Base-by-base conservation (phyloP, 2,797 vertebrate species). In the Pseudopleuronectes americanus region DNA sequence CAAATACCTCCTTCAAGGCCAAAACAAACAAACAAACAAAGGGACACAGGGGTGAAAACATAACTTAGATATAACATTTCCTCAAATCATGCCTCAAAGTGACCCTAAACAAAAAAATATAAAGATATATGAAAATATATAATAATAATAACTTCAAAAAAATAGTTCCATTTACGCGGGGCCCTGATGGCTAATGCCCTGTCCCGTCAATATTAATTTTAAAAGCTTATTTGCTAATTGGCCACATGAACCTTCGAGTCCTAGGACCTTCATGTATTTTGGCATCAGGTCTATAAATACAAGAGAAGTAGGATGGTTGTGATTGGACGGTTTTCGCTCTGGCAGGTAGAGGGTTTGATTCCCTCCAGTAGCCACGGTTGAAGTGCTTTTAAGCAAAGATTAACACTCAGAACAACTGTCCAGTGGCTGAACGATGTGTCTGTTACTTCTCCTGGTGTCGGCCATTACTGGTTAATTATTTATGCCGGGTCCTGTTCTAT, bases 391-490 rank as follows among this genome's bases (percentile, higher is more conserved):
- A 14, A 33, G 26, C 41, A 58, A 51, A 55, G 17, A 64, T 60
- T 31, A 23, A 33, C 57, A 36, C 14, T 6, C 12, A 1, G 17
- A 38, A 49, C 24, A 49, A 6, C 8, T 33, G 31, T 47, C 47
- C 38, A 14, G 28, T 53, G 23, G 45, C 31, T 38, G 36, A 12
- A 12, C 12, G 36, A 41, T 36, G 26, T 13, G 21, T 45, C 19
- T 47, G 47, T 12, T n/a, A 28, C 12, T 22, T 13, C 2, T 47
- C 8, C 47, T 26, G 24, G 28, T 47, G 41, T 2, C 41, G 59
- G 4, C 22, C 33, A 22, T 28, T 16, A 24, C 19, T 31, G 51
- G 36, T 69, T 17, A 68, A 65, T 65, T 45, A 60, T 21, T 64
- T 36, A 61, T 58, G 28, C 51, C 17, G 26, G 14, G 14, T 16